Evolutionary conservation across 2,797 vertebrate species (phyloP).

Genomic region (Crenuchus spilurus): DNA sequence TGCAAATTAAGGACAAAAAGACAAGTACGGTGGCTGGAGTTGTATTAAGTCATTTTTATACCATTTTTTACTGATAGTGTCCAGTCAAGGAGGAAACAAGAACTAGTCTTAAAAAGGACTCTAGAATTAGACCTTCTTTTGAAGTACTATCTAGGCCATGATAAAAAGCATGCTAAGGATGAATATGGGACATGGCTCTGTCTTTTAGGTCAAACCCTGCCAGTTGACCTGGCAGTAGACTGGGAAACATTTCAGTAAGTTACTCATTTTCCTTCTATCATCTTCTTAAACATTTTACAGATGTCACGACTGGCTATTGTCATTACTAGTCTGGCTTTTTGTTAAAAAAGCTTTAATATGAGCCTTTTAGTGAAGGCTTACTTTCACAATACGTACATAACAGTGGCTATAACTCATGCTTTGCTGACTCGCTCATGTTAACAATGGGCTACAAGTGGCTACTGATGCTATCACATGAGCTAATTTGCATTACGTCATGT

Average conservation of each 20-base stretch:
- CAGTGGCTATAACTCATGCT: no score
- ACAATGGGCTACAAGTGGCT: no score
- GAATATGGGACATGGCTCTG: background rate
- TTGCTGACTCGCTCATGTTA: no score
- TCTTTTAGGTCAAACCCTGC: slow-evolving; percentile 2
- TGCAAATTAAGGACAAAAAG: slow-evolving; percentile 54
- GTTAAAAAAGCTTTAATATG: no score
- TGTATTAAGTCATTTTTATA: background rate
- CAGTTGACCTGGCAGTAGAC: background rate
- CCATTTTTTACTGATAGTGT: background rate
- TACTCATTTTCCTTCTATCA: background rate
- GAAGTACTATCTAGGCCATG: background rate
- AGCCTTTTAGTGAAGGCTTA: no score
- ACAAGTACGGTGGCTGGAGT: background rate
- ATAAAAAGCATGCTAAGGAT: background rate
- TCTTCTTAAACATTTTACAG: background rate
- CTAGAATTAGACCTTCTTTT: background rate
- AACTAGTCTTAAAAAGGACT: background rate
- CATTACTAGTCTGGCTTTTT: no score
- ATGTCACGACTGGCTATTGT: no score
- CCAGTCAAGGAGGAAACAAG: background rate
- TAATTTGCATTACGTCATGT: no score
- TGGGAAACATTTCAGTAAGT: no score
- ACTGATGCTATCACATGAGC: no score
- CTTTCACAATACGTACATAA: no score